Percentiles rank a stretch among this genome's conserved stretches.
Evolutionary conservation across 2,797 vertebrate species (phyloP).

Genomic region (Podarcis lilfordi): DNA sequence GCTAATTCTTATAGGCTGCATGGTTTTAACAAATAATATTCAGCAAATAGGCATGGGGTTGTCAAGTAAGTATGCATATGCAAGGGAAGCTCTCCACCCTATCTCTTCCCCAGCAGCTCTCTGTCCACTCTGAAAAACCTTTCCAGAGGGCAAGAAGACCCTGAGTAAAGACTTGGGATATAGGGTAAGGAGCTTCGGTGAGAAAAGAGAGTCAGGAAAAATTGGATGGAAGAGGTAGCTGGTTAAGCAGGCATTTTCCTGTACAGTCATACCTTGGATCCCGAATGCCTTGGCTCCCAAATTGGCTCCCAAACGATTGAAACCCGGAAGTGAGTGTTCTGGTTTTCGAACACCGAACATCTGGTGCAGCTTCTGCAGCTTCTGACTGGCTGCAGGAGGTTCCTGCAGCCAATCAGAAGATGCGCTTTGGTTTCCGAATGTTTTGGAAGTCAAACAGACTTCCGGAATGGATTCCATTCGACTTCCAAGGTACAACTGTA

Average conservation of each 20-base stretch:
- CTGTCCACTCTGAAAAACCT: neutral
- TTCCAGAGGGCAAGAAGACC: neutral
- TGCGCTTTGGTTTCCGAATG: too few species aligned
- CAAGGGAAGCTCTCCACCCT: neutral
- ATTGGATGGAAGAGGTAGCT: neutral
- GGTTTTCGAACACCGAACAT: too few species aligned
- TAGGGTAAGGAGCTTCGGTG: neutral
- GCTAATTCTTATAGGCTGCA: neutral
- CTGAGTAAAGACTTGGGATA: neutral
- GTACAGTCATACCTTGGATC: neutral
- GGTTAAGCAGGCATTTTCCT: neutral
- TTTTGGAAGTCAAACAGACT: too few species aligned
- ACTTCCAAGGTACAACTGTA: too few species aligned
- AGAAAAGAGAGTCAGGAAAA: neutral
- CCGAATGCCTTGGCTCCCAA: too few species aligned
- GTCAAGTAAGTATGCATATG: neutral
- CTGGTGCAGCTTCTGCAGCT: too few species aligned
- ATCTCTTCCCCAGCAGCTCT: neutral
- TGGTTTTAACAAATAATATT: constrained; percentile 4
- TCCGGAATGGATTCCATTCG: too few species aligned
- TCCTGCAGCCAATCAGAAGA: too few species aligned
- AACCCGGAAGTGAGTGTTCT: too few species aligned
- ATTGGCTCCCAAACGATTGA: too few species aligned
- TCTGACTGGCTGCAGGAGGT: too few species aligned
- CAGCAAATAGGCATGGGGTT: neutral